A percentile compares a stretch with the other conserved stretches of the same genome.
These are phyloP conservation scores for Manduca sexta DNA, from an alignment of 1,140 invertebrate species.

Conservation along the genomic window DNA sequence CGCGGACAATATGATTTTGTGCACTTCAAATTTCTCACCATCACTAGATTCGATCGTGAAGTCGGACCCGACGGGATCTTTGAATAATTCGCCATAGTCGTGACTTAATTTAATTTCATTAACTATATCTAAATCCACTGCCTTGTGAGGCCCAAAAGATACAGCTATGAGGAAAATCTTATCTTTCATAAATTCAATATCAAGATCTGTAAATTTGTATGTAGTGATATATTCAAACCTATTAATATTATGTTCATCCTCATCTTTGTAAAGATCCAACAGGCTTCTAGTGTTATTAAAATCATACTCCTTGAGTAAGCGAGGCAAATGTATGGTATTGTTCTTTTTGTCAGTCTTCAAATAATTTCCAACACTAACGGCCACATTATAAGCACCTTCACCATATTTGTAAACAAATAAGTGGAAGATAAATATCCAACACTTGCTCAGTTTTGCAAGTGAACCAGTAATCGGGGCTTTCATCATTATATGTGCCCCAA, in stretches of 20 bases:
- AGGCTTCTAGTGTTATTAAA: conserved; percentile 24
- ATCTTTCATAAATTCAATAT: conserved; percentile 46
- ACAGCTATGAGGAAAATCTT: conserved; percentile 44
- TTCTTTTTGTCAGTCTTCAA: conserved; percentile 37
- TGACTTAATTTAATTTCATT: conserved; percentile 28
- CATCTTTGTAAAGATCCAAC: neutral
- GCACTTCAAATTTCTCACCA: conserved; percentile 49
- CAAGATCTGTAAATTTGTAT: conserved; percentile 43
- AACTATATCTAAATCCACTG: conserved; percentile 12
- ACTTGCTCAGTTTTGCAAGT: conserved; percentile 43
- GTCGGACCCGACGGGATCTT: conserved; percentile 48
- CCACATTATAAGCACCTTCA: conserved; percentile 30
- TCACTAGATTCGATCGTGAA: conserved; percentile 56
- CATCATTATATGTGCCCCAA: conserved; percentile 53
- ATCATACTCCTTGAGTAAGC: conserved; percentile 23
- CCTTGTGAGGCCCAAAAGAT: conserved; percentile 16
- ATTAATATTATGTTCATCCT: neutral
- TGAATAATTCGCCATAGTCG: conserved; percentile 43
- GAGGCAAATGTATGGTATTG: conserved; percentile 26
- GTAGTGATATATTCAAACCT: conserved; percentile 38
- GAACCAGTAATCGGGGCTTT: conserved; percentile 49
- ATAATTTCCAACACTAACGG: conserved; percentile 29
- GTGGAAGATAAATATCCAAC: conserved; percentile 40
- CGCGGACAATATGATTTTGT: conserved; percentile 41
- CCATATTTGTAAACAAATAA: conserved; percentile 40